A percentile compares a stretch with the other conserved stretches of the same genome.
Conservation (phyloP, 2,888 invertebrate species). For the Caenorhabditis japonica region DNA sequence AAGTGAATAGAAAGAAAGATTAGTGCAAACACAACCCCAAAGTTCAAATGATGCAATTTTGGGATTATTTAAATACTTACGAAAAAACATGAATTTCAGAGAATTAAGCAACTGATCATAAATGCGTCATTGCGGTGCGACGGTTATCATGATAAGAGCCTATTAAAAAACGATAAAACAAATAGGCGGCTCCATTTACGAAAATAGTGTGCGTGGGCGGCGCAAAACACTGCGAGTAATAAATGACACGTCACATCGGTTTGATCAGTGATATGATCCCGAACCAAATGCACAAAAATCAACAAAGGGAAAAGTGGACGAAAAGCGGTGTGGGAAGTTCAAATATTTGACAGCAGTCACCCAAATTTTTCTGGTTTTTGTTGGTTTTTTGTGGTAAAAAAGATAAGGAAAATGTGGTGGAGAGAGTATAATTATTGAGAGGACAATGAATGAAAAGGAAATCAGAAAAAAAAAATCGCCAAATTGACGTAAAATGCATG, state of each 20-base stretch:
- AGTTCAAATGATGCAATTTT: too few species aligned
- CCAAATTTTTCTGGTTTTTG: slow-evolving; percentile 19
- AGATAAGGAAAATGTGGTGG: slow-evolving; percentile 15
- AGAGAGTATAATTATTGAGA: slow-evolving; percentile 4
- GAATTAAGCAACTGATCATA: too few species aligned
- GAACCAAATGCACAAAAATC: slow-evolving; percentile 23
- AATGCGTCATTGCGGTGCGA: too few species aligned
- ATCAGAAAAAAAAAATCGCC: slow-evolving; percentile 3
- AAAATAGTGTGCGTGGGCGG: slow-evolving; percentile 18
- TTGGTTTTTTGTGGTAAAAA: slow-evolving; percentile 14
- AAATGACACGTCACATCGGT: slow-evolving; percentile 11
- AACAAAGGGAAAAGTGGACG: neutral
- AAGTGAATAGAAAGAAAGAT: too few species aligned
- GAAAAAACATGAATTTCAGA: too few species aligned
- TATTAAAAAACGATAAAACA: too few species aligned
- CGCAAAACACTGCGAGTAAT: slow-evolving; percentile 23
- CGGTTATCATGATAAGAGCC: too few species aligned
- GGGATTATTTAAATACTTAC: too few species aligned
- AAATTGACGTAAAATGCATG: too few species aligned
- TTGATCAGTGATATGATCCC: slow-evolving; percentile 12
- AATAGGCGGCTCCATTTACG: too few species aligned
- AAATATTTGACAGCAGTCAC: slow-evolving; percentile 46
- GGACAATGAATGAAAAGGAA: slow-evolving; percentile 27
- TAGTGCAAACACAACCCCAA: too few species aligned
- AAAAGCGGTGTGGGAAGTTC: slow-evolving; percentile 30